Evolutionary conservation across 2,888 invertebrate species (phyloP), one percentile per base, ranked within the genome.

Genomic region (Aspidiotus destructor): DNA sequence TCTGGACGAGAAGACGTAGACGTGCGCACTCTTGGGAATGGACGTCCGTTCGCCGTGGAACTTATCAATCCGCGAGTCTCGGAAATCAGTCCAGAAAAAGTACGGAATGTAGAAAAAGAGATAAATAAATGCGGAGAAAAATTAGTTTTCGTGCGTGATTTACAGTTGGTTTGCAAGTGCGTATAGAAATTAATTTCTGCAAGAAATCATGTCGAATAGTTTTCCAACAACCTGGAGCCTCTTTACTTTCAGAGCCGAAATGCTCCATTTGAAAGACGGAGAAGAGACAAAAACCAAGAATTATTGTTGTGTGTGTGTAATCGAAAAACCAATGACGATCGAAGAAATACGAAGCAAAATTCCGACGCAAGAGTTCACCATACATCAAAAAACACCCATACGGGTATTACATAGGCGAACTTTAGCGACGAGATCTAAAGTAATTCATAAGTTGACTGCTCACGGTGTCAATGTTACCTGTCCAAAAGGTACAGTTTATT

Each of bases 1-100:
- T 94, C 96, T 65, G 97, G 98, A 0, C 81, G 99, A 53, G 98
- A 99, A 79, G 99, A 99, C 79, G 92, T 96, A 0, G 99, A 99
- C 79, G 98, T 98, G 0, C 81, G 95, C 70, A 97, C 92, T 79
- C 79, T 99, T 71, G 93, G 95, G 0, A 81, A 85, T 70, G 98
- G 98, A 0, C 80, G 98, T 9, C 98, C 98, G 0, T 99, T 98
- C 80, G 89, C 90, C 1, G 79, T 97, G 0, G 94, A 97, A 81
- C 83, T 93, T 54, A 75, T 84, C 0, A 85, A 89, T 77, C 86
- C 90, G 0, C 80, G 79, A 71, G 76, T 80, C 28, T 81, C 83
- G 16, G 77, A 78, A 48, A 78, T 87, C 72, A 77, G 79, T 0
- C 74, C 74, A 13, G 75, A 80, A 8, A 77, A 83, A 68, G 80